These are phyloP conservation scores for Osmerus eperlanus DNA, from an alignment of 2,113 vertebrate species.

Conservation along the genomic window DNA sequence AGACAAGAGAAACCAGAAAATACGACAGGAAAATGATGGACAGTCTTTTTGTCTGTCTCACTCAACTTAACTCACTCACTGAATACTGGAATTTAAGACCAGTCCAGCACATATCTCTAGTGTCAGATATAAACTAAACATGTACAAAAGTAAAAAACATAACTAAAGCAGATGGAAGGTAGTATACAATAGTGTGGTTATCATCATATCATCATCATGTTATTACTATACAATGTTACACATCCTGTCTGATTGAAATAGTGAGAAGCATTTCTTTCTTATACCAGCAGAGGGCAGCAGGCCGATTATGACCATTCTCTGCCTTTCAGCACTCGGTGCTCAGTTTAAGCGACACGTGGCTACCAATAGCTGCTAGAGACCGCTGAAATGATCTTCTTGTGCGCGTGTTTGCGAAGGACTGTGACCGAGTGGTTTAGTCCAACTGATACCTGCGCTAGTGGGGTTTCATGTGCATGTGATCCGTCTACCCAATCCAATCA, in stretches of 20 bases:
- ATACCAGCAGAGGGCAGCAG: constrained; percentile 12
- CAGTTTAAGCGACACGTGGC: too few relatives aligned
- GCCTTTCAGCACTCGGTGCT: too few relatives aligned
- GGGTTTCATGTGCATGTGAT: not conserved
- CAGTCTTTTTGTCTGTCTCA: too few relatives aligned
- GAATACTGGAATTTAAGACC: too few relatives aligned
- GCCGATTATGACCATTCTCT: not conserved
- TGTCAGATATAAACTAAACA: not conserved
- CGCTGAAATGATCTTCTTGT: too few relatives aligned
- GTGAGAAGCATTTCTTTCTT: constrained; percentile 30
- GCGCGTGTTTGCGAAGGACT: not conserved
- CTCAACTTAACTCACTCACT: too few relatives aligned
- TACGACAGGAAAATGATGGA: too few relatives aligned
- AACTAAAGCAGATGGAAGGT: constrained; percentile 16
- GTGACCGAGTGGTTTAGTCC: not conserved
- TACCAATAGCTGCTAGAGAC: too few relatives aligned
- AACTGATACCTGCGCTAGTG: too few relatives aligned
- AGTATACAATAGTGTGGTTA: not conserved
- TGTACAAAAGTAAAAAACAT: constrained; percentile 35
- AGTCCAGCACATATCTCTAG: too few relatives aligned
- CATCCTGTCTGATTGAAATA: not conserved
- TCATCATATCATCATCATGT: constrained; percentile 5
- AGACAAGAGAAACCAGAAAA: too few relatives aligned
- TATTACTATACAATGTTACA: constrained; percentile 13
- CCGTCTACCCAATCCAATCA: not conserved